Evolutionary conservation across 2,888 invertebrate species (phyloP).

Genomic region (Mactromeris polynyma): DNA sequence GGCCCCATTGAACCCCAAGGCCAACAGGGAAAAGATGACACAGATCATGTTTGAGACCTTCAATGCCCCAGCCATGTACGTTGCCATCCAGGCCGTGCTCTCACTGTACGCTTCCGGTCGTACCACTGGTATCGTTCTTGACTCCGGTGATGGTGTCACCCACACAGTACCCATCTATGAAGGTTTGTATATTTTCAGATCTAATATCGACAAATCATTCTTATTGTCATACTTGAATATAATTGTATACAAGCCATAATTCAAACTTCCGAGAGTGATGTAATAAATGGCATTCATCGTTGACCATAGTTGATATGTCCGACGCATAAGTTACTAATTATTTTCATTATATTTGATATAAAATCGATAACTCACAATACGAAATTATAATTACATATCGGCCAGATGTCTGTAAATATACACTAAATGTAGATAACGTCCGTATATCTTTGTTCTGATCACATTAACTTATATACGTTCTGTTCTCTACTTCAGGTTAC

Average conservation of each 20-base stretch:
- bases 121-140: constrained; percentile 85
- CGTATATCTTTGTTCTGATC: too few species aligned
- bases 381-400: too few species aligned
- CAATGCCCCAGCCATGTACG: constrained; percentile 97
- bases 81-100: constrained; percentile 96
- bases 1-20: constrained; percentile 96
- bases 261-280: too few species aligned
- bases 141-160: constrained; percentile 98
- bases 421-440: too few species aligned
- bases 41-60: constrained; percentile 90
- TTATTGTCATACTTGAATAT: not conserved
- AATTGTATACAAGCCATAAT: too few species aligned
- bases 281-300: too few species aligned
- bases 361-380: too few species aligned
- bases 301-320: too few species aligned
- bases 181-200: constrained; percentile 79
- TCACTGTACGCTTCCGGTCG: constrained; percentile 96
- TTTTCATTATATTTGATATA: too few species aligned
- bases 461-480: not conserved
- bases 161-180: constrained; percentile 98
- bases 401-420: too few species aligned
- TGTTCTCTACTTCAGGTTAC: constrained; percentile 89
- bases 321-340: too few species aligned
- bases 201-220: not conserved
- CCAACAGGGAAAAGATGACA: constrained; percentile 97